Evolutionary conservation across 2,113 vertebrate species (phyloP).

Genomic region (Neolamprologus longior): DNA sequence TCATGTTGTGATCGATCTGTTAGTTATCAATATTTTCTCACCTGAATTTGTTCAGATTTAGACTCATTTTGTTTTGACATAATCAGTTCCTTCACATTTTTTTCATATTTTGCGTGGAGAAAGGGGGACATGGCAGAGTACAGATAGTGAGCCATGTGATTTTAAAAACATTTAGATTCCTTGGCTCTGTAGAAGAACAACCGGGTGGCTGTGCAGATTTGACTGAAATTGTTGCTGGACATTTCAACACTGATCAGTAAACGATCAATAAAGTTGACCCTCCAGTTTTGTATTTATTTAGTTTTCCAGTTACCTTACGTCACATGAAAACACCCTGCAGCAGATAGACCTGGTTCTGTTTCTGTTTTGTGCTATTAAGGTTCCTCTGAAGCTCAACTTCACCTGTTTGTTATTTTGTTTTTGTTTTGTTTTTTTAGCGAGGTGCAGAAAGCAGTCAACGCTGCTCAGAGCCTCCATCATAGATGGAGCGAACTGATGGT

Average conservation of each 20-base stretch:
- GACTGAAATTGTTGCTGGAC: background rate
- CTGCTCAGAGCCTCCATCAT: constrained; percentile 90
- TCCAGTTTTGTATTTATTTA: background rate
- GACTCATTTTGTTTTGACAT: background rate
- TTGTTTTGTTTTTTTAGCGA: constrained; percentile 69
- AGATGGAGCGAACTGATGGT: constrained; percentile 89
- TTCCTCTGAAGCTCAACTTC: background rate
- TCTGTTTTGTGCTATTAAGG: background rate
- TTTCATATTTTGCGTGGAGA: background rate
- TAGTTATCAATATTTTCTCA: background rate
- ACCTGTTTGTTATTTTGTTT: background rate
- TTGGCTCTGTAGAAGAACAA: background rate
- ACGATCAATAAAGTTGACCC: background rate
- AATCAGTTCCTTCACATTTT: background rate
- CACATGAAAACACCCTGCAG: background rate
- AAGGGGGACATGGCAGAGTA: background rate
- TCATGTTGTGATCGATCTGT: background rate
- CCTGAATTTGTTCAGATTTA: background rate
- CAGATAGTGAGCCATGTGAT: background rate
- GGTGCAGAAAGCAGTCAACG: constrained; percentile 95
- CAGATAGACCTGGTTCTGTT: background rate
- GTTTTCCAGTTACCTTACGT: background rate
- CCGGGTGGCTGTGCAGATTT: background rate
- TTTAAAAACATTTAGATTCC: background rate
- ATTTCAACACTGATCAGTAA: background rate